Percentiles rank a stretch among this genome's conserved stretches.
These are phyloP conservation scores for Coenonympha glycerion DNA, from an alignment of 2,888 invertebrate genomes.

Conservation along the genomic window DNA sequence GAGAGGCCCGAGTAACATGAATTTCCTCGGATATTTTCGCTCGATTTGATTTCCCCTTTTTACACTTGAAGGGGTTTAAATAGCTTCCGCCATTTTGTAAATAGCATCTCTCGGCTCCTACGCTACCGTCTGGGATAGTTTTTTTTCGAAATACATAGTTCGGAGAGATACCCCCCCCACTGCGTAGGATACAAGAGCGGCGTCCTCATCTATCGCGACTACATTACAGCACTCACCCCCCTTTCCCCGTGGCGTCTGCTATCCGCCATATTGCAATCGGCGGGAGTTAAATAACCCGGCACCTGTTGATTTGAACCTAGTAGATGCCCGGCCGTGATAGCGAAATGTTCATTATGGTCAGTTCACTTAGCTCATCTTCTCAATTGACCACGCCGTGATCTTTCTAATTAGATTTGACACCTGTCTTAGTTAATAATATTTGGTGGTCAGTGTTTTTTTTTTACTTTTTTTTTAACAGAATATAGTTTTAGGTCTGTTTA, in stretches of 20 bases:
- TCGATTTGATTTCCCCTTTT: background rate
- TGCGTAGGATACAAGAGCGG: constrained; percentile 14
- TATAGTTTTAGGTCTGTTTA: too few species aligned
- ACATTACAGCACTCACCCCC: constrained; percentile 15
- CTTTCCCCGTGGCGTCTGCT: constrained; percentile 19
- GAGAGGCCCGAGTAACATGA: too few species aligned
- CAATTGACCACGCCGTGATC: background rate
- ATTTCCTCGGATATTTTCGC: background rate
- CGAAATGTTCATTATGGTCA: constrained; percentile 22
- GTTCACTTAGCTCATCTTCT: background rate
- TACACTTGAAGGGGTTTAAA: background rate
- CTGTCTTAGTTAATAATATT: background rate
- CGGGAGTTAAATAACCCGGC: constrained; percentile 28
- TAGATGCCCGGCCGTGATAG: constrained; percentile 26
- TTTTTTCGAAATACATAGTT: constrained; percentile 15
- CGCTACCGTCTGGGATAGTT: constrained; percentile 13
- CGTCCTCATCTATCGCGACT: constrained; percentile 18
- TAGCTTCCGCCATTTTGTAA: constrained; percentile 14
- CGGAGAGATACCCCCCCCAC: constrained; percentile 11
- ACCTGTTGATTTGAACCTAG: constrained; percentile 30
- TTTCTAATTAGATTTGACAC: too few species aligned
- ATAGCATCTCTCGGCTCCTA: background rate
- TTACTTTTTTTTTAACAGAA: too few species aligned
- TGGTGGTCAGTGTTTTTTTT: background rate
- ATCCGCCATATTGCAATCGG: constrained; percentile 26